phyloP scores from a whole-genome alignment of 2,113 vertebrate species.

The Morone chrysops region DNA sequence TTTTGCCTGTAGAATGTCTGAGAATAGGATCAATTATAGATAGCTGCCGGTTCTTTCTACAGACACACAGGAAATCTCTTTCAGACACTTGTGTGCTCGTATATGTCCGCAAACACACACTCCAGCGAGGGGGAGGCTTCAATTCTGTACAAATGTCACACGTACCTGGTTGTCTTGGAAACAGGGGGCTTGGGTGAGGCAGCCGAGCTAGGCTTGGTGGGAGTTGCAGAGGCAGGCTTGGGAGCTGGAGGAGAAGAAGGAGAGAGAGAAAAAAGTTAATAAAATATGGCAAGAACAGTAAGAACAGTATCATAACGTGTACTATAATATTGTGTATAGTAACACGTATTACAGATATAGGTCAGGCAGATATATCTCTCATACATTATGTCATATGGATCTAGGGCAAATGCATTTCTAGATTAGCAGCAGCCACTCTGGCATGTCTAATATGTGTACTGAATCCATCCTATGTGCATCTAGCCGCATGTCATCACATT shows the following conservation, averaged over 20 bases:
- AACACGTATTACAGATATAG: slow-evolving; percentile 23
- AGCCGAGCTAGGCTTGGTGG: slow-evolving; percentile 72
- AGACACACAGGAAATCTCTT: slow-evolving; percentile 29
- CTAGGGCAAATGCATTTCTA: slow-evolving; percentile 56
- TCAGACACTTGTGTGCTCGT: neutral
- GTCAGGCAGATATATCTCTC: slow-evolving; percentile 41
- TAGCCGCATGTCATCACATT: slow-evolving; percentile 24
- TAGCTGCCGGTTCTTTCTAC: slow-evolving; percentile 22
- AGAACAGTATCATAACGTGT: neutral
- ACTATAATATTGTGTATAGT: neutral
- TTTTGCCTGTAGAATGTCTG: slow-evolving; percentile 25
- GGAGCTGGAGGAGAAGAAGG: slow-evolving; percentile 37
- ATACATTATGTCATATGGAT: slow-evolving; percentile 25
- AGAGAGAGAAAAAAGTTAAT: neutral
- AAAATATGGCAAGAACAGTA: neutral
- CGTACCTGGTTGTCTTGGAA: slow-evolving; percentile 85
- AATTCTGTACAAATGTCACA: slow-evolving; percentile 42
- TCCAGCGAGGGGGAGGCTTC: neutral
- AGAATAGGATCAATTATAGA: slow-evolving; percentile 17
- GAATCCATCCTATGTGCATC: slow-evolving; percentile 40
- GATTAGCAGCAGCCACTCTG: slow-evolving; percentile 43
- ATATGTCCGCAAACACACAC: neutral
- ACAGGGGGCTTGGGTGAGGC: slow-evolving; percentile 71
- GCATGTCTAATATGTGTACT: slow-evolving; percentile 59
- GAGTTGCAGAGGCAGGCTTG: slow-evolving; percentile 57